A percentile compares a stretch with the other conserved stretches of the same genome.
Conservation (phyloP, 1,140 invertebrate genomes). For the Drosophila ficusphila region DNA sequence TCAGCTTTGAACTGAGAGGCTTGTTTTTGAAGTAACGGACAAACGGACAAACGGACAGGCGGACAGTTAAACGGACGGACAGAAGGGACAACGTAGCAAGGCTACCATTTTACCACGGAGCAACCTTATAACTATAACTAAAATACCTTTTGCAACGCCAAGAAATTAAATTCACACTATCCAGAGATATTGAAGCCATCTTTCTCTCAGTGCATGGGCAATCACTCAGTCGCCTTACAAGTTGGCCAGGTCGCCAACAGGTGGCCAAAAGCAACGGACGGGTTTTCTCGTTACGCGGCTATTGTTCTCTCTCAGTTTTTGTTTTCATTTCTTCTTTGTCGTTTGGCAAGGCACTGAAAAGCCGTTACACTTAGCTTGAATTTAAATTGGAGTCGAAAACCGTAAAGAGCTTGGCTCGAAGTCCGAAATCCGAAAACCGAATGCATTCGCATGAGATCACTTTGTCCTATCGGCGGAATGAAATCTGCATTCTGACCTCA, state of each 20-base stretch:
- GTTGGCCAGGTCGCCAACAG: slow-evolving; percentile 66
- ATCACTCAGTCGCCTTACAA: slow-evolving; percentile 7
- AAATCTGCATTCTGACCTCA: slow-evolving; percentile 4
- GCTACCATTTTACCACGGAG: too few relatives aligned
- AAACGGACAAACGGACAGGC: too few relatives aligned
- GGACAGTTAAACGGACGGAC: too few relatives aligned
- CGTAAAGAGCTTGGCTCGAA: slow-evolving; percentile 17
- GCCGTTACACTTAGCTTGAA: slow-evolving; percentile 53
- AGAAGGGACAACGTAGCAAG: too few relatives aligned
- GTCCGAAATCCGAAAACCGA: slow-evolving; percentile 3
- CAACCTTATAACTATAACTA: too few relatives aligned
- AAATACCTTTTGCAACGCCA: too few relatives aligned
- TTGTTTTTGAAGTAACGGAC: too few relatives aligned
- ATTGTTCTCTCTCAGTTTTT: slow-evolving; percentile 26
- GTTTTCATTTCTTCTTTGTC: slow-evolving; percentile 6
- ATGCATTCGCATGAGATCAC: slow-evolving; percentile 23
- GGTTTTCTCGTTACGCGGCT: slow-evolving; percentile 32
- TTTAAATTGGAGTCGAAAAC: slow-evolving; percentile 3
- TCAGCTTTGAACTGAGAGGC: too few relatives aligned
- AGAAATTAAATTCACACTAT: too few relatives aligned
- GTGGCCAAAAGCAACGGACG: slow-evolving; percentile 41
- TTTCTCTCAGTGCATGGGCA: background rate
- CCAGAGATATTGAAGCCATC: background rate
- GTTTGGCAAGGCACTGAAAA: slow-evolving; percentile 31
- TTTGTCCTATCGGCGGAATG: background rate